Evolutionary conservation across 2,888 invertebrate species (phyloP).

Genomic region (Stenotaenia linearis): DNA sequence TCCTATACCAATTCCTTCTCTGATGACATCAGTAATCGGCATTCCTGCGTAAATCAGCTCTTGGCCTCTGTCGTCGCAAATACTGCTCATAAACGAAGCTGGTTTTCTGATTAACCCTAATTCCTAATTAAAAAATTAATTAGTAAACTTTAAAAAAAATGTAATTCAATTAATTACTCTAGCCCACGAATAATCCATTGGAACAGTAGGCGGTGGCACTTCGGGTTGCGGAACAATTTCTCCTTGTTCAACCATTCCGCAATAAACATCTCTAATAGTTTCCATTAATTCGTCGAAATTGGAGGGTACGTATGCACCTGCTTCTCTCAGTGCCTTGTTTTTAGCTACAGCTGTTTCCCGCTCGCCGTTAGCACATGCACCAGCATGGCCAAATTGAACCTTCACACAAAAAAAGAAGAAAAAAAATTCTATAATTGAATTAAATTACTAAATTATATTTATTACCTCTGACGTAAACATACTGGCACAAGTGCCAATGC

Average conservation of each 20-base stretch:
- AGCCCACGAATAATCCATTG: conserved; percentile 99
- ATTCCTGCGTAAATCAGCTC: conserved; percentile 95
- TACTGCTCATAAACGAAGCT: conserved; percentile 98
- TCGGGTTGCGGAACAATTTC: conserved; percentile 82
- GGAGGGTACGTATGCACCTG: conserved; percentile 84
- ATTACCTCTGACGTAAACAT: conserved; percentile 52
- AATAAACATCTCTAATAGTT: conserved; percentile 56
- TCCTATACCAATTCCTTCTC: conserved; percentile 92
- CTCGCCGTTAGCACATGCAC: conserved; percentile 92
- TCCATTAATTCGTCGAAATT: conserved; percentile 90
- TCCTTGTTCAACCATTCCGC: conserved; percentile 69
- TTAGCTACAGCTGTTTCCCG: conserved; percentile 89
- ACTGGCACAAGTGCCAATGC: conserved; percentile 75
- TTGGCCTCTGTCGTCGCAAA: conserved; percentile 97
- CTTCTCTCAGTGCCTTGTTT: conserved; percentile 72
- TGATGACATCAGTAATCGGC: conserved; percentile 64
- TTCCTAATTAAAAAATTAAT: conserved; percentile 57
- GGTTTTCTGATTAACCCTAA: conserved; percentile 96
- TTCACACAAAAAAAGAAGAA: conserved; percentile 57
- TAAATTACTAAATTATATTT: not conserved
- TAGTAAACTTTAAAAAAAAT: not conserved
- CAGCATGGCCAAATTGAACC: conserved; percentile 99
- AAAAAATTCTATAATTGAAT: conserved; percentile 8
- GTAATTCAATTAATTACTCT: conserved; percentile 50
- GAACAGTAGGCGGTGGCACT: conserved; percentile 96